Base-by-base conservation (phyloP, 2,888 invertebrate genomes). In the Mythimna ferrago region DNA sequence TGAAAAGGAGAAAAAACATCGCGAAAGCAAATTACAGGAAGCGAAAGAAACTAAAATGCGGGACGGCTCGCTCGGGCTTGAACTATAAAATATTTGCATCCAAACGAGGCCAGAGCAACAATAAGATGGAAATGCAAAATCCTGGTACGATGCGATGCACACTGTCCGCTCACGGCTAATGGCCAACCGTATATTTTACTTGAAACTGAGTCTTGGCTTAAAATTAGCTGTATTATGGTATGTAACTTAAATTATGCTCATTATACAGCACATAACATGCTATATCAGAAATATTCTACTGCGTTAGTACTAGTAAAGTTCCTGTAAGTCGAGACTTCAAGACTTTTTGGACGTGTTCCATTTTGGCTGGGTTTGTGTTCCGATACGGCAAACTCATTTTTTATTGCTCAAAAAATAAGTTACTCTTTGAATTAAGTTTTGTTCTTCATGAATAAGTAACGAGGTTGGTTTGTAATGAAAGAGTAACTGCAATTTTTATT, bases 51-150 rank as follows among this genome's bases (percentile, higher is more conserved):
- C 92, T 93, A 92, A 93, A 93, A 93, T 89, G 89, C 90, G 89
- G 89, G 90, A 88, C 90, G 89, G 90, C 84, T 89, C 88, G 90
- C 90, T 88, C 88, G 87, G 88, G 92, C 91, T 93, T 92, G 90
- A 93, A 94, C 92, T 93, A 91, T 94, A 92, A 93, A 93, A 94
- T 94, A 95, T 94, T 95, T 94, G 94, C 94, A 94, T 94, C 92
- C 89, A 94, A 94, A 95, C 93, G 93, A 94, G 94, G 90, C 86
- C 90, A 87, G 86, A 83, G 89, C 89, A 91, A 94, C 94, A 94
- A 94, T 94, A 94, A 93, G 92, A 94, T 94, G 92, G 92, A 93
- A 94, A 94, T 94, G 92, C 91, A 89, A 91, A 90, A 89, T 90
- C 89, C 90, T 89, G 86, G 86, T 87, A 87, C 87, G 85, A 87